phyloP scores from a whole-genome alignment of 2,888 invertebrate species.

The Mythimna pallens region DNA sequence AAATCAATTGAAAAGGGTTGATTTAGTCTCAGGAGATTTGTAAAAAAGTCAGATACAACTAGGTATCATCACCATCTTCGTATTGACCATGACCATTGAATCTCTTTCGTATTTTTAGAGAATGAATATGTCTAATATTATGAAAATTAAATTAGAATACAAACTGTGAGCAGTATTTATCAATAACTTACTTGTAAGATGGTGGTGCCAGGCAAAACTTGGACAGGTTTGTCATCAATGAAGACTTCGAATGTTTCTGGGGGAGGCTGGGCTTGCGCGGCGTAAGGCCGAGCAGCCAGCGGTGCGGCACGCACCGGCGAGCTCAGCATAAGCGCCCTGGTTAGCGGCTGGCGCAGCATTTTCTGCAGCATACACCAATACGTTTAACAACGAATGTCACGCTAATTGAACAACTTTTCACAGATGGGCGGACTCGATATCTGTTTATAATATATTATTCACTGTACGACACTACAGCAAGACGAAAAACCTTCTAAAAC shows the following conservation, averaged over 20 bases:
- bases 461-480: neutral
- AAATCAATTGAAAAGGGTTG: neutral
- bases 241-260: conserved; percentile 98
- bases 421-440: conserved; percentile 3
- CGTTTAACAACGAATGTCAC: conserved; percentile 60
- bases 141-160: neutral
- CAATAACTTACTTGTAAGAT: conserved; percentile 95
- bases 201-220: conserved; percentile 98
- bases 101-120: neutral
- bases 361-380: conserved; percentile 79
- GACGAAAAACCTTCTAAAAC: conserved; percentile 34
- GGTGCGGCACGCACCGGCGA: conserved; percentile 84
- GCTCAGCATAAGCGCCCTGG: conserved; percentile 91
- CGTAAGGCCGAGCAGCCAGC: conserved; percentile 85
- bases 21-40: neutral
- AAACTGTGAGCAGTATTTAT: neutral
- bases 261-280: conserved; percentile 87
- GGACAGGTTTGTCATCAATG: conserved; percentile 98
- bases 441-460: conserved; percentile 7
- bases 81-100: neutral
- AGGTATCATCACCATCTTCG: too few relatives aligned
- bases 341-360: conserved; percentile 95
- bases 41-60: neutral
- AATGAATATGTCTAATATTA: neutral
- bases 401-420: conserved; percentile 32